Evolutionary conservation across 2,888 invertebrate species (phyloP), one percentile per base, ranked within the genome.

Genomic region (Prionchulus punctatus): DNA sequence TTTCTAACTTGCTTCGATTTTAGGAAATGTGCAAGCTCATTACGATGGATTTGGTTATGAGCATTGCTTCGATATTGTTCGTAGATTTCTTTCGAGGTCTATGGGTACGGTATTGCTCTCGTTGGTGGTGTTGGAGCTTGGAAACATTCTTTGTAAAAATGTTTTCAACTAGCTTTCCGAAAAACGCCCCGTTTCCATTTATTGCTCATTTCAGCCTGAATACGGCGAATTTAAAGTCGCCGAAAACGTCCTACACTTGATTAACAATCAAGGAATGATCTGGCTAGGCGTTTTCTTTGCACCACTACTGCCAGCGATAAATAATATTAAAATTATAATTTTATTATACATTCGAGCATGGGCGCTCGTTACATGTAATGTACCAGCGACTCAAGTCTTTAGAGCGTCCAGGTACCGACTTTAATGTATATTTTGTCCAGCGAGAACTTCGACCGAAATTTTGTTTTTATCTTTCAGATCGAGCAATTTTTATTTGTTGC

Each of bases 281-380:
- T 94, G 94, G 94, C 86, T 94, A 85, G 96, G 96, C 45, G 86
- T 92, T 81, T 94, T 96, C 71, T 94, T 96, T 71, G 86, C 90
- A 15, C 96, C 96, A 0, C 89, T 91, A 0, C 76, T 96, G 15
- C 87, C 89, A 0, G 80, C 84, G 1, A 76, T 96, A 57, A 96
- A 96, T 73, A 80, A 90, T 2, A 76, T 85, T 36, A 96, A 94
- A 73, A 77, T 96, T 57, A 83, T 87, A 65, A 82, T 92, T 55
- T 79, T 96, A 73, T 85, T 96, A 85, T 94, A 96, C 70, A 78
- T 94, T 54, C 79, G 92, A 60, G 88, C 89, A 7, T 96, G 94
- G 96, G 85, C 89, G 21, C 91, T 94, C 3, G 79, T 92, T 72
- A 90, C 92, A 0, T 92, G 91, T 71, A 94, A 94, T 69, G 88